Evolutionary conservation across 2,113 vertebrate genomes (phyloP).

Genomic region (Oncorhynchus keta): DNA sequence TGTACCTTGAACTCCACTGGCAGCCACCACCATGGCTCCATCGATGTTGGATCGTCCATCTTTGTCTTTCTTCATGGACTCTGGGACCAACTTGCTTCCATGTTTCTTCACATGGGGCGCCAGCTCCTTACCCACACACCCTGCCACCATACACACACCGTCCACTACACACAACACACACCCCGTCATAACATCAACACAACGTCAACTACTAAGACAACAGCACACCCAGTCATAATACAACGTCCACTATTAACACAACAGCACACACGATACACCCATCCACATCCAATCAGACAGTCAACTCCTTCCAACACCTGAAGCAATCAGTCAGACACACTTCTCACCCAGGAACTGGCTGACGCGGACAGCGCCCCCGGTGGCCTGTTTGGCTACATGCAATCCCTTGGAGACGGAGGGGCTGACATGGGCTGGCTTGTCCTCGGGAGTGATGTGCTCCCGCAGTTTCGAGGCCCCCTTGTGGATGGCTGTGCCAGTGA

Average conservation of each 20-base stretch:
- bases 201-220: constrained; percentile 83
- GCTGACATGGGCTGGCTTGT: constrained; percentile 87
- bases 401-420: constrained; percentile 88
- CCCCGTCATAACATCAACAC: constrained; percentile 69
- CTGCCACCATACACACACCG: constrained; percentile 86
- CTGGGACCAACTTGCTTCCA: constrained; percentile 92
- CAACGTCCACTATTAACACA: neutral
- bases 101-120: constrained; percentile 96
- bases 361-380: constrained; percentile 94
- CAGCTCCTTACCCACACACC: constrained; percentile 86
- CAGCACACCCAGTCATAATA: neutral
- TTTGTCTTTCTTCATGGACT: constrained; percentile 92
- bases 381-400: constrained; percentile 93
- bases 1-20: constrained; percentile 94
- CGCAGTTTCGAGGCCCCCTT: constrained; percentile 92
- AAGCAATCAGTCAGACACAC: neutral
- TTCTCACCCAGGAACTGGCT: constrained; percentile 92
- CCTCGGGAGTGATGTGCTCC: constrained; percentile 94
- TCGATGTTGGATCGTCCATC: constrained; percentile 90
- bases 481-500: constrained; percentile 92
- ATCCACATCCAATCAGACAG: neutral
- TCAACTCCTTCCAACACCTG: neutral
- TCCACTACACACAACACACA: constrained; percentile 78
- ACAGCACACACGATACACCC: neutral
- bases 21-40: constrained; percentile 93